phyloP scores from a whole-genome alignment of 2,888 invertebrate genomes.

The Sinodicranocentrus sp. region DNA sequence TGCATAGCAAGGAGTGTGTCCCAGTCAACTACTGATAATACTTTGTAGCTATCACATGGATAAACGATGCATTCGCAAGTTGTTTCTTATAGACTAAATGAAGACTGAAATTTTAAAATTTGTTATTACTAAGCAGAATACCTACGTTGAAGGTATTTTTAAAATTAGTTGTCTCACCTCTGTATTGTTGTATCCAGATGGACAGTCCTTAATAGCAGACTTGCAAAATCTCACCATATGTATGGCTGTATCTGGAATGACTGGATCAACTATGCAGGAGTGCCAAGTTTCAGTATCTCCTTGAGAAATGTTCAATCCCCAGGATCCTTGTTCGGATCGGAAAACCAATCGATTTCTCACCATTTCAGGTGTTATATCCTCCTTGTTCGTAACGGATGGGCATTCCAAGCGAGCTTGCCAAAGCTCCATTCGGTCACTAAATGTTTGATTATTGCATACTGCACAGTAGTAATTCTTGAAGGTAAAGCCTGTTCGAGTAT shows the following conservation, averaged over 20 bases:
- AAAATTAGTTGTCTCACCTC: conserved; percentile 77
- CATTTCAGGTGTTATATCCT: conserved; percentile 69
- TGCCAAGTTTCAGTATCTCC: conserved; percentile 77
- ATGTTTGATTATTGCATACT: conserved; percentile 79
- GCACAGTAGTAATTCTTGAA: conserved; percentile 79
- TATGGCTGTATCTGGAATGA: conserved; percentile 77
- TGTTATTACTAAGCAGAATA: too few species aligned
- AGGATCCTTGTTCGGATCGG: conserved; percentile 76
- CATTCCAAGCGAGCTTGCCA: conserved; percentile 79
- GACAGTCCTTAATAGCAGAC: conserved; percentile 78
- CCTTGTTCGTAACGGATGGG: conserved; percentile 76
- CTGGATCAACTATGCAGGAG: conserved; percentile 78
- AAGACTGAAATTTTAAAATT: not conserved
- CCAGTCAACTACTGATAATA: not conserved
- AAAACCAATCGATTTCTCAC: conserved; percentile 75
- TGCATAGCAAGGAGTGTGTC: not conserved
- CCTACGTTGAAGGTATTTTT: too few species aligned
- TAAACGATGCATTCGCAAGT: not conserved
- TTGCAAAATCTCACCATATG: conserved; percentile 79
- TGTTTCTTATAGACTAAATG: not conserved
- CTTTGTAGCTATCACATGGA: not conserved
- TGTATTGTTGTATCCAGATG: conserved; percentile 78
- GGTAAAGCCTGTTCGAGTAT: conserved; percentile 77
- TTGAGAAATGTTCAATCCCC: conserved; percentile 78
- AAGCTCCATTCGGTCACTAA: conserved; percentile 76